These are phyloP conservation scores for Didymodactylos carnosus DNA, from an alignment of 2,888 invertebrate genomes.

Conservation along the genomic window DNA sequence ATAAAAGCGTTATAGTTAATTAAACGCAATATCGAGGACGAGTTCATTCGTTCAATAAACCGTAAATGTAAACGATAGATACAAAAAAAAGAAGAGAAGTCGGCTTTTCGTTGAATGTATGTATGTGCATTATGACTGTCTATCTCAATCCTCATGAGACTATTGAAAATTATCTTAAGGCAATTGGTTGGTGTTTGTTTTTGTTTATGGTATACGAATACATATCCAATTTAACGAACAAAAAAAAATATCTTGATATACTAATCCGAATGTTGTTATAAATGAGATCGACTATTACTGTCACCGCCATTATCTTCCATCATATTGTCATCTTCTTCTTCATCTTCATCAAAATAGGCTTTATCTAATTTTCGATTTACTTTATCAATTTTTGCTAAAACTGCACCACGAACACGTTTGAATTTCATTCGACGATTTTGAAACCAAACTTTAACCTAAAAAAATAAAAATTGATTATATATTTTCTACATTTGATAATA, in stretches of 20 bases:
- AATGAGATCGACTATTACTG: background rate
- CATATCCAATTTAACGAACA: background rate
- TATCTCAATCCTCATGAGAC: too few species aligned
- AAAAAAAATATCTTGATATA: background rate
- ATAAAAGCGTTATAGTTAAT: too few species aligned
- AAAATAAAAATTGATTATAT: slow-evolving; percentile 19
- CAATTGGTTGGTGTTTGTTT: too few species aligned
- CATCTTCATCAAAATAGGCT: background rate
- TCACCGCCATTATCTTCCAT: slow-evolving; percentile 4
- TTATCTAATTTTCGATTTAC: background rate
- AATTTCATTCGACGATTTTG: slow-evolving; percentile 33
- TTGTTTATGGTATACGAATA: too few species aligned
- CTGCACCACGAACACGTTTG: slow-evolving; percentile 29
- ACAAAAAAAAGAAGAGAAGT: too few species aligned
- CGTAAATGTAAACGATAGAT: background rate
- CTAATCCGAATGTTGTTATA: too few species aligned
- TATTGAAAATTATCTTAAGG: too few species aligned
- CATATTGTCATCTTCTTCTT: background rate
- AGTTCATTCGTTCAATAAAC: background rate
- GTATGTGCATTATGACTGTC: too few species aligned
- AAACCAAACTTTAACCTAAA: slow-evolving; percentile 33
- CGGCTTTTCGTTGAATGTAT: too few species aligned
- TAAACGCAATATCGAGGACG: too few species aligned
- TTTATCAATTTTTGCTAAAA: slow-evolving; percentile 21
- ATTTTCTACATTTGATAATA: too few species aligned